Conservation (phyloP, 2,888 invertebrate species). For the Eupsilia transversa region DNA sequence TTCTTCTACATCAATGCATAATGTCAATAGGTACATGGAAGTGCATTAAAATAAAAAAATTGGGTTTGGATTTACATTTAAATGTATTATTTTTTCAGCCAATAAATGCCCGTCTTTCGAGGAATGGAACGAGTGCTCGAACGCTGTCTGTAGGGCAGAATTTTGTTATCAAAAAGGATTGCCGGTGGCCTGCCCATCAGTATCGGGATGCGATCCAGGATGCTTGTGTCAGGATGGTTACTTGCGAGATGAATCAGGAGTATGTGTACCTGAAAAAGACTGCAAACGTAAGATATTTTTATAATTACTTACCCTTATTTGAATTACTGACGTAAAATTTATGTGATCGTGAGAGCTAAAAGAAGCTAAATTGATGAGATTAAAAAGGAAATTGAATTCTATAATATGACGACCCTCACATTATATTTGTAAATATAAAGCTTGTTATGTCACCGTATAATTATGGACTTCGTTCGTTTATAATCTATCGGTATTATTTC, state of each 20-base stretch:
- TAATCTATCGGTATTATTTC: no score
- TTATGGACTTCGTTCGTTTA: no score
- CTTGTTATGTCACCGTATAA: no score
- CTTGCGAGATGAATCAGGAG: constrained; percentile 8
- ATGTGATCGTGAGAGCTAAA: neutral
- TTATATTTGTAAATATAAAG: neutral
- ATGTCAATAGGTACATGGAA: neutral
- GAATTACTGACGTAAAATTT: neutral
- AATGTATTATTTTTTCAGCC: constrained; percentile 10
- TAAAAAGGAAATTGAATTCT: no score
- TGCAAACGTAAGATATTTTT: neutral
- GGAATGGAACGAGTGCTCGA: constrained; percentile 5
- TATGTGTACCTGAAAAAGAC: constrained; percentile 10
- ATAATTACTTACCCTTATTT: neutral
- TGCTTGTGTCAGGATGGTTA: constrained; percentile 8
- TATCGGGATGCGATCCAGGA: neutral
- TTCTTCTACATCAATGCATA: neutral
- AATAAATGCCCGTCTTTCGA: constrained; percentile 5
- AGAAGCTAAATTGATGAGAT: neutral
- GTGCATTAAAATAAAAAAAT: no score
- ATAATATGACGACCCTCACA: no score
- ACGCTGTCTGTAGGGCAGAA: constrained; percentile 1
- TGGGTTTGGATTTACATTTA: no score
- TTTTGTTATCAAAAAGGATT: neutral
- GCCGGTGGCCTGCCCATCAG: neutral